Evolutionary conservation across 2,113 vertebrate genomes (phyloP).

Genomic region (Peromyscus polionotus): DNA sequence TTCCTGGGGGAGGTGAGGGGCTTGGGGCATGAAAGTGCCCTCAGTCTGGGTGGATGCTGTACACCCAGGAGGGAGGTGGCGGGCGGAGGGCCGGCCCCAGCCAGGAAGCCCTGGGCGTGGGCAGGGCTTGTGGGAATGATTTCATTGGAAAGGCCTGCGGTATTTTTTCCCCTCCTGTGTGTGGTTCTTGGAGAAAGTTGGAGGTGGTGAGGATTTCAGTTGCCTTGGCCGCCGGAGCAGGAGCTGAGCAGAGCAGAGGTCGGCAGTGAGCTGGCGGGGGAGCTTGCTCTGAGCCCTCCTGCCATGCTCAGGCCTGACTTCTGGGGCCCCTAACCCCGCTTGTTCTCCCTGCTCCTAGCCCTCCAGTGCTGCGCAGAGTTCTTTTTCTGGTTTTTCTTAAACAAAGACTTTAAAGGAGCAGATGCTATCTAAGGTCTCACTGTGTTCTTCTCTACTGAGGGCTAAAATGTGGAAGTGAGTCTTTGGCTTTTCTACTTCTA

Average conservation of each 20-base stretch:
- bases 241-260: slow-evolving; percentile 84
- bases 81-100: slow-evolving; percentile 85
- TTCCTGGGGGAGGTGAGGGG: slow-evolving; percentile 80
- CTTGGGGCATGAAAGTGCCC: slow-evolving; percentile 92
- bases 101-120: slow-evolving; percentile 93
- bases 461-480: slow-evolving; percentile 55
- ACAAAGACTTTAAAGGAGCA: slow-evolving; percentile 46
- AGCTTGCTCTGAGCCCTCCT: background rate
- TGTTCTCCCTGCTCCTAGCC: slow-evolving; percentile 27
- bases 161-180: slow-evolving; percentile 92
- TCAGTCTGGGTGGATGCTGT: slow-evolving; percentile 92
- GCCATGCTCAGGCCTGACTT: background rate
- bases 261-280: slow-evolving; percentile 63
- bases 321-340: background rate
- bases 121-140: slow-evolving; percentile 95
- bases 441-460: slow-evolving; percentile 19
- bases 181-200: slow-evolving; percentile 95
- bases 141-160: slow-evolving; percentile 97
- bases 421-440: slow-evolving; percentile 1
- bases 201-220: slow-evolving; percentile 88
- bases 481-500: slow-evolving; percentile 59
- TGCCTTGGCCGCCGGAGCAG: slow-evolving; percentile 77
- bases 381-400: slow-evolving; percentile 13
- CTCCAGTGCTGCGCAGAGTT: slow-evolving; percentile 28
- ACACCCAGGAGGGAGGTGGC: slow-evolving; percentile 68